phyloP scores from a whole-genome alignment of 2,888 invertebrate species.

The Crocallis elinguaria region DNA sequence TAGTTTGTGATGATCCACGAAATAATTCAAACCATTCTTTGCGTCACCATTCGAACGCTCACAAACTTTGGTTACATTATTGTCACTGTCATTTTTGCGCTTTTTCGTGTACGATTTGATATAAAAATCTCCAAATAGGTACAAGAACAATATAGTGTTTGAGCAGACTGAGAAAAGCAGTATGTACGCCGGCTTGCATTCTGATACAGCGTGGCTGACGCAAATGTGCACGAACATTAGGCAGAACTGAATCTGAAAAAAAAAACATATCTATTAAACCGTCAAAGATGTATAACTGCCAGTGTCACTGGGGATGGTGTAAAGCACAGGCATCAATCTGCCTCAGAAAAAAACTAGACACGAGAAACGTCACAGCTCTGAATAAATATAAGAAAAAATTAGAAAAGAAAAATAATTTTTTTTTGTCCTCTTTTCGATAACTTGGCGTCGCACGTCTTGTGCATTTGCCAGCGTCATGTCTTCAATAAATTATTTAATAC shows the following conservation, averaged over 20 bases:
- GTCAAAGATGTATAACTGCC: too few relatives aligned
- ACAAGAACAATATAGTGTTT: slow-evolving; percentile 53
- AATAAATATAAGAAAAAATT: too few relatives aligned
- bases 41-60: background rate
- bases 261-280: background rate
- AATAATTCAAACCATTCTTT: slow-evolving; percentile 31
- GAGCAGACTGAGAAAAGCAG: slow-evolving; percentile 40
- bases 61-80: slow-evolving; percentile 7
- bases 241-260: slow-evolving; percentile 56
- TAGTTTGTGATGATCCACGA: slow-evolving; percentile 40
- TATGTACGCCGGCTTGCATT: slow-evolving; percentile 52
- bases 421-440: too few relatives aligned
- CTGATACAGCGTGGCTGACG: slow-evolving; percentile 41
- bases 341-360: too few relatives aligned
- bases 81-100: slow-evolving; percentile 10
- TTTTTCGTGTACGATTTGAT: slow-evolving; percentile 46
- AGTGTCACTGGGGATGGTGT: too few relatives aligned
- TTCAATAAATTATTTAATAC: too few relatives aligned
- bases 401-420: too few relatives aligned
- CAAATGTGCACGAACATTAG: slow-evolving; percentile 50
- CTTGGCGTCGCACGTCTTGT: too few relatives aligned
- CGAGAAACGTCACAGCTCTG: too few relatives aligned
- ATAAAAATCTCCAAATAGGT: slow-evolving; percentile 58
- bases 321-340: too few relatives aligned
- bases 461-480: too few relatives aligned